Evolutionary conservation across 2,113 vertebrate genomes (phyloP).

Genomic region (Hippocampus zosterae): DNA sequence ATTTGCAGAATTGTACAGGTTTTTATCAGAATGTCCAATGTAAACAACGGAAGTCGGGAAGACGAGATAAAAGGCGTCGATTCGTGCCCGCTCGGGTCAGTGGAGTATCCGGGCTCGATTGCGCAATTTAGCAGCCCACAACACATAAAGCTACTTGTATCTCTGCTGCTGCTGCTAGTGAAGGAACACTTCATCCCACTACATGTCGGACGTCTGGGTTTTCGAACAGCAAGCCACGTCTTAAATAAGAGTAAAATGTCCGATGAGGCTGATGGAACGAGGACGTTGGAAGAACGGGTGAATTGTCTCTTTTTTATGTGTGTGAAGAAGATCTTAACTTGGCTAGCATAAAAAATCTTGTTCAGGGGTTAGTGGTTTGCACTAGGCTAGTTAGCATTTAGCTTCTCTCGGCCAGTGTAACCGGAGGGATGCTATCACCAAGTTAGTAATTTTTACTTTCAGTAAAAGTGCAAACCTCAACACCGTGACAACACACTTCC

Average conservation of each 20-base stretch:
- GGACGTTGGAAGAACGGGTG: conserved; percentile 54
- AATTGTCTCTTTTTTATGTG: not conserved
- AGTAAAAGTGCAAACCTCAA: not conserved
- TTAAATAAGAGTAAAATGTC: conserved; percentile 39
- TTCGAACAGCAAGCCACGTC: not conserved
- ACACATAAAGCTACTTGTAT: not conserved
- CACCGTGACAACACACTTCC: too few relatives aligned
- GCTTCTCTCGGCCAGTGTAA: conserved; percentile 14
- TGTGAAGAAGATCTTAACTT: too few relatives aligned
- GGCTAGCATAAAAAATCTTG: not conserved
- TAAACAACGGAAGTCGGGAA: not conserved
- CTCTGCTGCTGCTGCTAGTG: not conserved
- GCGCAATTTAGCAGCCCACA: not conserved
- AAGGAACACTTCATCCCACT: not conserved
- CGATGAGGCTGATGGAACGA: conserved; percentile 40
- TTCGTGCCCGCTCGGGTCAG: conserved; percentile 3
- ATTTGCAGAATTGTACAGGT: not conserved
- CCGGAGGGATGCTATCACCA: conserved; percentile 10
- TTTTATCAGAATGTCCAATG: not conserved
- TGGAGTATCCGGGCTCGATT: conserved; percentile 41
- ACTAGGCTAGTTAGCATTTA: conserved; percentile 40
- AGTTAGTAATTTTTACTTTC: not conserved
- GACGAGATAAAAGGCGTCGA: not conserved
- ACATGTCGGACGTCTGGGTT: not conserved
- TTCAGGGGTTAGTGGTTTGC: conserved; percentile 22